Base-by-base conservation (phyloP, 2,797 vertebrate genomes). In the Cuculus canorus region DNA sequence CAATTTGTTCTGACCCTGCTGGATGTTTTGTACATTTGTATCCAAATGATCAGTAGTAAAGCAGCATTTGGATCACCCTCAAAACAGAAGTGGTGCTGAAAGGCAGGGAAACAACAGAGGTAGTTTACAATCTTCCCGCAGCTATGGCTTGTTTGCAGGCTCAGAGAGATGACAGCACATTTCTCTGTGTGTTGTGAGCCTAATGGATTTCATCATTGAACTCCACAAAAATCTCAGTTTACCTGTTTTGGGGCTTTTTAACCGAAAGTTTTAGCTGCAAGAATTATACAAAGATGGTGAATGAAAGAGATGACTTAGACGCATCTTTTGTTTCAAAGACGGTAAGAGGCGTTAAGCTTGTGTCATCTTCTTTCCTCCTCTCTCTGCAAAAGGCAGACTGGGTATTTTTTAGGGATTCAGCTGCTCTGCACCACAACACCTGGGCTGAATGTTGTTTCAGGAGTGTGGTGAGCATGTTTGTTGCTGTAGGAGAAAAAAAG, bases 21-120 rank as follows among this genome's bases (percentile, higher is more conserved):
- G 89, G 84, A 77, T 63, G 56, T 80, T 95, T 86, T 82, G 56
- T 61, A 79, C 79, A 48, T 95, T 80, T 80, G 75, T 80, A 77
- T 76, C 75, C 72, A 90, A 93, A 92, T 27, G 71, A 93, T 97
- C 76, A 75, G 86, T 33, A 22, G 35, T 14, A 64, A 78, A 87
- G 76, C 48, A 71, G 82, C 72, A 39, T 71, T 89, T 93, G 88
- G 78, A 82, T 89, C 41, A 7, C 37, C 63, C 86, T 89, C 60
- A 57, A 77, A 96, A 85, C 53, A 83, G 59, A 88, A 93, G 70
- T 0, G 41, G 59, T 72, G 66, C 77, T 23, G 50, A 93, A 88
- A 89, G 68, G 76, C 79, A 61, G 30, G 54, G 68, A 39, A 68
- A 65, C 21, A 79, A 61, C 33, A 71, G 83, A 71, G 70, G 35